Evolutionary conservation across 2,113 vertebrate genomes (phyloP).

Genomic region (Ellobius talpinus): DNA sequence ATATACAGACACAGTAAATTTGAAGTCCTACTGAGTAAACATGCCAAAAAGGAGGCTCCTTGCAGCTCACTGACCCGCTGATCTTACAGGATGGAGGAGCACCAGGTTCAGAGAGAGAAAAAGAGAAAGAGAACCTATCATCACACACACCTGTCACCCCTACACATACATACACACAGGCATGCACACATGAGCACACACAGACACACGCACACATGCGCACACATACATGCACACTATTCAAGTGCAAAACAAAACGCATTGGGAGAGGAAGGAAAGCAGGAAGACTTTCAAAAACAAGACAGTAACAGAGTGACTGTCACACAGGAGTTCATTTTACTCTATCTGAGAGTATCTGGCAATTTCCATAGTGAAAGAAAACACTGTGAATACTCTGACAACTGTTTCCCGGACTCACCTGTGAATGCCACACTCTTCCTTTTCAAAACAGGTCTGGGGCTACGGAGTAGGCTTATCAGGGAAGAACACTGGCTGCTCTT

Average conservation of each 20-base stretch:
- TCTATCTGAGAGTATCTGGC: neutral
- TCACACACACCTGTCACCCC: neutral
- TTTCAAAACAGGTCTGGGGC: neutral
- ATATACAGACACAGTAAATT: neutral
- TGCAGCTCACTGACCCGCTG: neutral
- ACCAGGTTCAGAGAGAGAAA: neutral
- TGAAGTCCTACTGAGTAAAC: neutral
- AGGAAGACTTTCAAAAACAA: neutral
- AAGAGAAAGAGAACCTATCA: too few relatives aligned
- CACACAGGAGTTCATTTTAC: neutral
- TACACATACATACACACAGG: neutral
- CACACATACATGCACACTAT: neutral
- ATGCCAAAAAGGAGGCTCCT: neutral
- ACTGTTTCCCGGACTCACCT: neutral
- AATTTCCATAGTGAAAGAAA: neutral
- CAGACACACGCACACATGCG: neutral
- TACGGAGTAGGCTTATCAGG: neutral
- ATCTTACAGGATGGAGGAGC: neutral
- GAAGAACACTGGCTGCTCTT: neutral
- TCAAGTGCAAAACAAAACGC: neutral
- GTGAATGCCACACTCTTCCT: neutral
- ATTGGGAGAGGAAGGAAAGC: neutral
- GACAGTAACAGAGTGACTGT: neutral
- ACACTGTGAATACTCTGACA: neutral
- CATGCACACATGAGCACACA: neutral